Base-by-base conservation (phyloP, 2,113 vertebrate species). In the Prunella himalayana region DNA sequence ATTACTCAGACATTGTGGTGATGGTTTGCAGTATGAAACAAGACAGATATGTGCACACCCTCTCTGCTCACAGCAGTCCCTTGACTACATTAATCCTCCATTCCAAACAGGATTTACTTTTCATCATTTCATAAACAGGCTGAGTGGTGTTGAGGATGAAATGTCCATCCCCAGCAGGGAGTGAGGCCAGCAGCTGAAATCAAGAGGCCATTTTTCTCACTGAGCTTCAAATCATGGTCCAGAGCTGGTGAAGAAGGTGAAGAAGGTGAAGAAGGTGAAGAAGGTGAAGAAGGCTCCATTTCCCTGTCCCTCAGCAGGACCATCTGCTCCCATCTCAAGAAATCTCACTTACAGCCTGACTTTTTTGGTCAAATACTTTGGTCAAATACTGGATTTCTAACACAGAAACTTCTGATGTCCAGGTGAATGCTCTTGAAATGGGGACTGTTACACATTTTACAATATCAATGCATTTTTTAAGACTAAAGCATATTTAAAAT, bases 91-190 rank as follows among this genome's bases (percentile, higher is more conserved):
- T 95, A 94, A 95, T 90, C 79, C 75, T 77, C 71, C 50, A 8
- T 85, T 88, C 92, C 56, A 88, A 95, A 91, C 54, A 85, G 75
- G 82, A 94, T 95, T 92, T 87, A 80, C 75, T 96, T 73, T 70
- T 87, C 82, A 72, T 42, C 24, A 12, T 83, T 88, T 90, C 68
- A 83, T 80, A 92, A 95, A 82, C 85, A 59, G 60, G 15, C 39
- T 71, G 71, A 77, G 47, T 15, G 45, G 59, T 45, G 71, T 2
- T 91, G 79, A 35, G 54, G 64, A 28, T 81, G 59, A 94, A 83
- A 41, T 30, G 6, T 28, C 77, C 59, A 51, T 61, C 63, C 72
- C 8, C 2, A 60, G 65, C 51, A 76, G 23, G 56, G 79, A 86
- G 21, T 30, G 59, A 63, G 30, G 72, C 76, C 88, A 92, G 66